phyloP scores from a whole-genome alignment of 2,113 vertebrate species.

The Psilopogon haemacephalus region DNA sequence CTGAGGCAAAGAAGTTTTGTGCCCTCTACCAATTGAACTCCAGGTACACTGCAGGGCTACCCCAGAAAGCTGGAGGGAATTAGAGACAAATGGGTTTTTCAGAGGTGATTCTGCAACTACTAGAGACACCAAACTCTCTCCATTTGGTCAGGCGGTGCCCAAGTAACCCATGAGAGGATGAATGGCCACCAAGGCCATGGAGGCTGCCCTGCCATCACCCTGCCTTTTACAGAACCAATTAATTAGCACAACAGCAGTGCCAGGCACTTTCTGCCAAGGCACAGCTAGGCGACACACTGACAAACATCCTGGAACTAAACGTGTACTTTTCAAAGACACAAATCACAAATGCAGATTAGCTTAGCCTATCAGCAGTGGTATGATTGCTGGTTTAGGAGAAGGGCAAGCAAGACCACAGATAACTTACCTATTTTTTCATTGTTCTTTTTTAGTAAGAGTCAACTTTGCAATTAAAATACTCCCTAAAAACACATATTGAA shows the following conservation, averaged over 20 bases:
- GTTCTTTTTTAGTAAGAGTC: not conserved
- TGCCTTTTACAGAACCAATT: not conserved
- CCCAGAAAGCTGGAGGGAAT: not conserved
- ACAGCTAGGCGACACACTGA: not conserved
- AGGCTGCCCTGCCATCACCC: not conserved
- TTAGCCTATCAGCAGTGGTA: not conserved
- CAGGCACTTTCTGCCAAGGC: not conserved
- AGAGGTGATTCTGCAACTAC: not conserved
- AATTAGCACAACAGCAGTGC: not conserved
- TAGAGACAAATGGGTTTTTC: not conserved
- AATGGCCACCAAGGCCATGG: accelerated
- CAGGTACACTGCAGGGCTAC: not conserved
- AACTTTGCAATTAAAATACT: not conserved
- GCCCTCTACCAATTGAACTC: not conserved
- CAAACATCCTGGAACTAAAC: not conserved
- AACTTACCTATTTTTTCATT: not conserved
- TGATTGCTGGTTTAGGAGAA: not conserved
- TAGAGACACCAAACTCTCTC: not conserved
- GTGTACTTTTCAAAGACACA: not conserved
- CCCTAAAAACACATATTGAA: conserved; percentile 25
- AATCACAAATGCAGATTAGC: conserved; percentile 16
- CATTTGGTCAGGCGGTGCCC: accelerated
- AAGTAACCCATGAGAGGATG: accelerated
- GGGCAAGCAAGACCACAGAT: not conserved
- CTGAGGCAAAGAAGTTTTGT: not conserved